Base-by-base conservation (phyloP, 1,140 invertebrate species). In the Belonocnema kinseyi region DNA sequence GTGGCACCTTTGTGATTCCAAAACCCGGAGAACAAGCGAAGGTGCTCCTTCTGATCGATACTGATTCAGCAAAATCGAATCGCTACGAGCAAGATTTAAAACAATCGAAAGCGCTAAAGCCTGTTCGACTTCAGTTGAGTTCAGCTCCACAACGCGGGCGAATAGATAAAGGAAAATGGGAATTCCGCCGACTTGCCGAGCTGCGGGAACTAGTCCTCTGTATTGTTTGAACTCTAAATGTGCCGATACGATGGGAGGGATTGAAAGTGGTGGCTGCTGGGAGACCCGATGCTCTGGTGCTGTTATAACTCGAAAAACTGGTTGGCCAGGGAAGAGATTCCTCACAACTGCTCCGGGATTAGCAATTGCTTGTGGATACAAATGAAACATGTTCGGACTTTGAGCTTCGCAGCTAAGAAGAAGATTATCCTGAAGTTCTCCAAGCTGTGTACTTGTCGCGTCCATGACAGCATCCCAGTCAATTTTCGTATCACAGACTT, bases 131-230 rank as follows among this genome's bases (percentile, higher is more conserved):
- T 93, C 92, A 26, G 72, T 91, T 10, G 92, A 92, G 7, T 92
- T 88, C 40, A 94, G 82, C 82, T 95, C 94, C 6, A 95, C 93
- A 53, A 94, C 93, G 86, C 93, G 91, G 0, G 94, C 94, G 80
- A 93, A 94, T 2, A 95, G 86, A 73, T 93, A 94, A 0, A 94
- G 88, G 83, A 95, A 92, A 51, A 93, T 86, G 5, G 93, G 92
- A 21, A 93, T 90, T 4, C 94, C 94, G 3, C 94, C 94, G 17
- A 94, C 88, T 74, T 92, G 86, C 78, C 90, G 91, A 0, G 93
- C 89, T 3, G 94, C 92, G 10, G 92, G 91, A 76, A 93, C 86
- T 2, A 94, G 81, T 19, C 93, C 93, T 11, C 90, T 88, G 83
- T 93, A 93, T 56, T 90, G 89, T 79, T 91, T 92, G 51, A 86